Evolutionary conservation across 1,140 invertebrate species (phyloP), one percentile per base, ranked within the genome.

Genomic region (Diuraphis noxia): DNA sequence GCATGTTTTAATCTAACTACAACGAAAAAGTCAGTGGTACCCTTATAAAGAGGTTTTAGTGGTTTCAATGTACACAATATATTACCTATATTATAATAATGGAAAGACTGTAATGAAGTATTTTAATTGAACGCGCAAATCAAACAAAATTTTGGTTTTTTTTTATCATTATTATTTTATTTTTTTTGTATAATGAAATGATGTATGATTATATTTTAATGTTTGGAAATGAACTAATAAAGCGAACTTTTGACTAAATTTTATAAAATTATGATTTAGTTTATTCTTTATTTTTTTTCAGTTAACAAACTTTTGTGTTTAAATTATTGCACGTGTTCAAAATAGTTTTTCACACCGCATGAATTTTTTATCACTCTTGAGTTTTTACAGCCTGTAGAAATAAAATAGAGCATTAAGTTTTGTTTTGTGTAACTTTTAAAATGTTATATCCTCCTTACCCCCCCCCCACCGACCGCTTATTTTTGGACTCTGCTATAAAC

Each of bases 301-400:
- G 56, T 72, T 72, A 10, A 38, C 8, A 38, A 40, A 82, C 36
- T 40, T 82, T 38, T 40, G 79, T 40, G 13, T 72, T 72, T 72
- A 72, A n/a, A 72, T 72, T 72, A 72, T 40, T 82, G 79, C 79
- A 82, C 79, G 79, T 82, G 79, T 82, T 38, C 40, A 38, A 82
- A 82, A 82, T 82, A 38, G 38, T 38, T 82, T 10, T 40, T 40
- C 36, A 40, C 36, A 10, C 36, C 23, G 79, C 79, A 82, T 82
- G 79, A 30, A 38, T 82, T 82, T 82, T 82, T 82, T 40, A 40
- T 30, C 79, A 40, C 38, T 3, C 36, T 82, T 38, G 77, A 79
- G 77, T 79, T 79, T 79, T 79, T 34, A 72, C n/a, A 5, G n/a
- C 56, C 56, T 72, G 30, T 72, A 72, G 13, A n/a, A 72, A n/a